These are phyloP conservation scores for Peromyscus californicus DNA, from an alignment of 2,113 vertebrate genomes.

Conservation along the genomic window DNA sequence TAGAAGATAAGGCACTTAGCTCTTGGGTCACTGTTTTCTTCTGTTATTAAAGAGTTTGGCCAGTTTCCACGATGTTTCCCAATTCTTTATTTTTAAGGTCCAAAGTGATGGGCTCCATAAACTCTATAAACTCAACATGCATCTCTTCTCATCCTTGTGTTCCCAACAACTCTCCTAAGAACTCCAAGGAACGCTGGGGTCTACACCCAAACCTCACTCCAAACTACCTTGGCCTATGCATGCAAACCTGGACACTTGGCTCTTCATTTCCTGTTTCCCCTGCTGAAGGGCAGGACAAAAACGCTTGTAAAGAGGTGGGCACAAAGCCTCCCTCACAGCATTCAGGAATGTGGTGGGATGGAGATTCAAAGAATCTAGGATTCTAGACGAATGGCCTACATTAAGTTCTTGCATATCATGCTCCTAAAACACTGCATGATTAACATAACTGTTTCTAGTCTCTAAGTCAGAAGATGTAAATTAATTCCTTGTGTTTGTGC, in stretches of 20 bases:
- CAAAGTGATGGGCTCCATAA: background rate
- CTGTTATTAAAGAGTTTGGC: slow-evolving; percentile 14
- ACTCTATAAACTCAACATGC: background rate
- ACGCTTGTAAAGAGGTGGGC: background rate
- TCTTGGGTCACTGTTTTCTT: background rate
- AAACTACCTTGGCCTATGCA: no score
- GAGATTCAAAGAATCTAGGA: background rate
- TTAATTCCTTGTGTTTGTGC: slow-evolving; percentile 50
- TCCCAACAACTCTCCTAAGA: background rate
- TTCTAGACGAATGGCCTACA: background rate
- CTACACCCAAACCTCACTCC: background rate
- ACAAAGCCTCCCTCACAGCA: background rate
- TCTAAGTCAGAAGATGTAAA: slow-evolving; percentile 62
- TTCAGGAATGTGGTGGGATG: background rate
- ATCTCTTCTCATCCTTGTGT: background rate
- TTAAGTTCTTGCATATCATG: background rate
- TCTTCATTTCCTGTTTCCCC: background rate
- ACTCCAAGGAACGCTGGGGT: background rate
- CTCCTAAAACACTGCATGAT: background rate
- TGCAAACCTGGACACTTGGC: background rate
- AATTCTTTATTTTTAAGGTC: background rate
- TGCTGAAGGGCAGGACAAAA: background rate
- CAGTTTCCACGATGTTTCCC: background rate
- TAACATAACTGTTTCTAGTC: slow-evolving; percentile 6
- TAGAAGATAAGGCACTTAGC: background rate